These are phyloP conservation scores for Synanthedon myopaeformis DNA, from an alignment of 2,888 invertebrate species.

Conservation along the genomic window DNA sequence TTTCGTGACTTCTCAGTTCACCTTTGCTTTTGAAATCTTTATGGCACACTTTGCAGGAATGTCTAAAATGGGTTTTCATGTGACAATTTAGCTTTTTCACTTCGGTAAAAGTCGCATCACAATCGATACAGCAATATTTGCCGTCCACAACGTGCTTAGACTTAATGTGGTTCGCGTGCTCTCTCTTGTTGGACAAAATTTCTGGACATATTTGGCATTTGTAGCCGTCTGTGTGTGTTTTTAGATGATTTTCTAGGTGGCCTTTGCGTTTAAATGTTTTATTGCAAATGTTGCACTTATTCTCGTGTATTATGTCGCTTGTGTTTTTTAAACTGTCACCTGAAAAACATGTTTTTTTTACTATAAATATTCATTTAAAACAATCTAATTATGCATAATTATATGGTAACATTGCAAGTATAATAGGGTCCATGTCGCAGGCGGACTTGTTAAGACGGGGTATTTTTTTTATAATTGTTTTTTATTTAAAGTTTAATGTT, in stretches of 20 bases:
- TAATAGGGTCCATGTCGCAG: too few relatives aligned
- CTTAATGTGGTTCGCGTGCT: not conserved
- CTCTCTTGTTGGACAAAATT: not conserved
- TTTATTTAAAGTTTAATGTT: too few relatives aligned
- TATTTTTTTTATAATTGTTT: too few relatives aligned
- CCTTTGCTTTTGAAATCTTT: not conserved
- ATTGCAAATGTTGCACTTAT: not conserved
- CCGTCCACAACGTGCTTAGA: not conserved
- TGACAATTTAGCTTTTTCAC: not conserved
- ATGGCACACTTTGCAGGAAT: not conserved
- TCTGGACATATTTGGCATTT: not conserved
- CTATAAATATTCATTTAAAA: too few relatives aligned
- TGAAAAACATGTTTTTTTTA: too few relatives aligned
- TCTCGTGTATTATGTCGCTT: too few relatives aligned
- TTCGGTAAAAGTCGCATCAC: not conserved
- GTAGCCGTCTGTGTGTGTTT: not conserved
- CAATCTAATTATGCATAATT: too few relatives aligned
- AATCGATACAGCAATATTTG: not conserved
- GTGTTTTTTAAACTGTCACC: too few relatives aligned
- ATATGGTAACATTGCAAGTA: too few relatives aligned
- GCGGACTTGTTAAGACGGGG: too few relatives aligned
- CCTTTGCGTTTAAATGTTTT: not conserved
- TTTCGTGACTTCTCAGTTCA: not conserved
- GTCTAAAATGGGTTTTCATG: not conserved
- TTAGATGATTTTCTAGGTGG: not conserved